A percentile compares a stretch with the other conserved stretches of the same genome.
phyloP scores from a whole-genome alignment of 2,113 vertebrate genomes.

The Triplophysa rosa region DNA sequence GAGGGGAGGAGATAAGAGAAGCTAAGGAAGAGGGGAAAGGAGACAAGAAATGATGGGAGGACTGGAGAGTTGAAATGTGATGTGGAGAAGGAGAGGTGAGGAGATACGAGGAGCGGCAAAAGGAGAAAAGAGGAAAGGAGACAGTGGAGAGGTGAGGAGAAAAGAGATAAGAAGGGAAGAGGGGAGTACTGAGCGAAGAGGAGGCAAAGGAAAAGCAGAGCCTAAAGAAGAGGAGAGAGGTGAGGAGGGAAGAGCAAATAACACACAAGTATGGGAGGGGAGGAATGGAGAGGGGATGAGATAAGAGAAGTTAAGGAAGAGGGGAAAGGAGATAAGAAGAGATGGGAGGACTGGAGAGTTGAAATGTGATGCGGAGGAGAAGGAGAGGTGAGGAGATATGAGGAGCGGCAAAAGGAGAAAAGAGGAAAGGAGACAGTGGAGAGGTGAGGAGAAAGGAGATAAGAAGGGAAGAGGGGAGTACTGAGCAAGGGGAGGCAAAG shows the following conservation, averaged over 20 bases:
- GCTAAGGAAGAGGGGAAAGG: not conserved
- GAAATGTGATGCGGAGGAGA: not conserved
- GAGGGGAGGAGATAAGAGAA: conserved; percentile 39
- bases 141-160: not conserved
- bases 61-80: not conserved
- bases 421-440: conserved; percentile 43
- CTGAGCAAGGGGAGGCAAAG: too few relatives aligned
- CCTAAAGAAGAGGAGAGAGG: not conserved
- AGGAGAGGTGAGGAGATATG: not conserved
- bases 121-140: conserved; percentile 43
- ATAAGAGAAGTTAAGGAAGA: conserved; percentile 9
- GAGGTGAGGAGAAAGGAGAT: too few relatives aligned
- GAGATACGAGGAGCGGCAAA: not conserved
- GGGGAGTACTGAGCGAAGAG: too few relatives aligned
- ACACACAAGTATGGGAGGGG: not conserved
- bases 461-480: conserved; percentile 3
- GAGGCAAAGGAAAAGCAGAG: not conserved
- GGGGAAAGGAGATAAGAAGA: not conserved
- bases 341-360: not conserved
- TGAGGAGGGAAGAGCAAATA: not conserved
- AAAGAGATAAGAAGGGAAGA: conserved; percentile 28
- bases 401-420: conserved; percentile 28
- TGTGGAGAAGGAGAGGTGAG: conserved; percentile 10
- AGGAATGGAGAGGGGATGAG: conserved; percentile 49
- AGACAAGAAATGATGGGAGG: not conserved